Evolutionary conservation across 1,140 invertebrate species (phyloP).

Genomic region (Drosophila neocordata): DNA sequence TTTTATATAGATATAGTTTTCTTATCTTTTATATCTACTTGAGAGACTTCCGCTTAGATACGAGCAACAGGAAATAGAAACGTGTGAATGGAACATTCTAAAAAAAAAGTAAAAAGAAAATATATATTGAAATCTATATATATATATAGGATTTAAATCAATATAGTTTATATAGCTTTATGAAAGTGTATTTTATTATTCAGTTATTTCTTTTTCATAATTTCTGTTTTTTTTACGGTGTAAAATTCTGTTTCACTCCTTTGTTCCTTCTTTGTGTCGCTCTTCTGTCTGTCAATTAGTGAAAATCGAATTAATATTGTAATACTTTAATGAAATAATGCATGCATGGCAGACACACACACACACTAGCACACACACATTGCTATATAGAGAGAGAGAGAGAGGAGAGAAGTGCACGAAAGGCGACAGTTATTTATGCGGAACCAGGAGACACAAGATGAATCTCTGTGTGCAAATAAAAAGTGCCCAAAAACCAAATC

Average conservation of each 20-base stretch:
- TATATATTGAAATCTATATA: no score
- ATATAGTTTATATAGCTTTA: no score
- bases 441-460: constrained; percentile 62
- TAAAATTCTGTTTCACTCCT: neutral
- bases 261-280: constrained; percentile 11
- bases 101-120: no score
- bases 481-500: constrained; percentile 39
- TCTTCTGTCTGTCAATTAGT: constrained; percentile 66
- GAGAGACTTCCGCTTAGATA: no score
- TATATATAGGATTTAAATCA: no score
- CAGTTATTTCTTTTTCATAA: neutral
- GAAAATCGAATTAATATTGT: constrained; percentile 80
- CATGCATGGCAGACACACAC: constrained; percentile 40
- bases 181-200: no score
- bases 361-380: constrained; percentile 25
- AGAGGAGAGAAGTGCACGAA: neutral
- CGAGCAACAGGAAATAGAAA: no score
- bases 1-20: no score
- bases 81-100: no score
- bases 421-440: constrained; percentile 77
- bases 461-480: constrained; percentile 54
- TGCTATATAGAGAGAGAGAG: constrained; percentile 22
- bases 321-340: constrained; percentile 80
- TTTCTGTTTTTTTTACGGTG: no score
- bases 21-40: no score